Evolutionary conservation across 1,140 invertebrate genomes (phyloP).

Genomic region (Procambarus virginalis): DNA sequence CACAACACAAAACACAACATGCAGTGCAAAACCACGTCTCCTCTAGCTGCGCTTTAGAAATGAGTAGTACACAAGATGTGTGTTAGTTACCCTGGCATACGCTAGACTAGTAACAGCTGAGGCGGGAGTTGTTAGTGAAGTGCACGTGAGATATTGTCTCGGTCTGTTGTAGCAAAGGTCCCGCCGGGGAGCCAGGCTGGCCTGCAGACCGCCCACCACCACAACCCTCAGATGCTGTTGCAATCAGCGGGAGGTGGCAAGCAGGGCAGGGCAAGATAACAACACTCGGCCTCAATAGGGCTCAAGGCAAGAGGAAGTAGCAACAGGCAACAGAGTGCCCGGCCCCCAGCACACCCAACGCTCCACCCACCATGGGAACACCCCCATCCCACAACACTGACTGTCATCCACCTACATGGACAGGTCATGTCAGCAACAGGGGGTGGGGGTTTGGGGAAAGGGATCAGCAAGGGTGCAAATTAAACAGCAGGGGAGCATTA

Average conservation of each 20-base stretch:
- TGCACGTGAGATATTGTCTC: slow-evolving; percentile 68
- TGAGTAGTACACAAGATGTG: slow-evolving; percentile 68
- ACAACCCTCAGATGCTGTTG: slow-evolving; percentile 61
- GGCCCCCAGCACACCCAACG: slow-evolving; percentile 63
- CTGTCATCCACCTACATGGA: slow-evolving; percentile 54
- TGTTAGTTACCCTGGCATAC: slow-evolving; percentile 69
- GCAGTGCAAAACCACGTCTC: slow-evolving; percentile 69
- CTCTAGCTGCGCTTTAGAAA: slow-evolving; percentile 69
- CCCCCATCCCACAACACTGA: slow-evolving; percentile 52
- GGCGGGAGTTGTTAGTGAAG: slow-evolving; percentile 69
- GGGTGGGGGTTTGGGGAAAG: slow-evolving; percentile 23
- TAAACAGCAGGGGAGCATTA: background rate
- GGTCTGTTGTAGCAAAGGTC: slow-evolving; percentile 66
- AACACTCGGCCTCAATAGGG: slow-evolving; percentile 64
- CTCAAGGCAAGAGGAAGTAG: slow-evolving; percentile 58
- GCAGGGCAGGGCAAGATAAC: slow-evolving; percentile 58
- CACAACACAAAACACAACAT: slow-evolving; percentile 69
- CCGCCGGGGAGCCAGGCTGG: slow-evolving; percentile 64
- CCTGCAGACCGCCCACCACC: slow-evolving; percentile 63
- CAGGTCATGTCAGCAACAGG: slow-evolving; percentile 36
- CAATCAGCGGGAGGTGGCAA: slow-evolving; percentile 63
- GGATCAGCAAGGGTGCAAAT: slow-evolving; percentile 2
- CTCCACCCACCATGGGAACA: slow-evolving; percentile 61
- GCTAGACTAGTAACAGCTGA: slow-evolving; percentile 68
- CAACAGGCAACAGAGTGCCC: slow-evolving; percentile 61